These are phyloP conservation scores for Rostratula benghalensis DNA, from an alignment of 2,113 vertebrate genomes.

Conservation along the genomic window DNA sequence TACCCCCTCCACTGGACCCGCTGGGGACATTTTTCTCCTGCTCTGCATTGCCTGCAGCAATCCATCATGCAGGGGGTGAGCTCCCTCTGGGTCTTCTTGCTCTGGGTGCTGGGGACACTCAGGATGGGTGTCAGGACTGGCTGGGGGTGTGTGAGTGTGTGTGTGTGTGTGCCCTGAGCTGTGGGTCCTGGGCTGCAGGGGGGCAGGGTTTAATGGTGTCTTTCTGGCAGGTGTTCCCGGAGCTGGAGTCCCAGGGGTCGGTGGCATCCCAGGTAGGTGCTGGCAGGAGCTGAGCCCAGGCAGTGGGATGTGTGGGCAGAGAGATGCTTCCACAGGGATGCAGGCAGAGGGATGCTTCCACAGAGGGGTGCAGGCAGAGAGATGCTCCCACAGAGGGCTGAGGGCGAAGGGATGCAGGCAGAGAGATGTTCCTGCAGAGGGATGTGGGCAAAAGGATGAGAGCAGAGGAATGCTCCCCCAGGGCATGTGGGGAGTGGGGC, in stretches of 20 bases:
- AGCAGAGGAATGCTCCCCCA: too few species aligned
- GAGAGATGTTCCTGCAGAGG: too few species aligned
- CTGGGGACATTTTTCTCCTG: neutral
- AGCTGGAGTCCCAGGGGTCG: constrained; percentile 36
- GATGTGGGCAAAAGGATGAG: neutral
- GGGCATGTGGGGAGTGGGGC: fast-evolving
- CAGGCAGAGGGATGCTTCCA: neutral
- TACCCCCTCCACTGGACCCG: fast-evolving
- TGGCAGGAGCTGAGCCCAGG: neutral
- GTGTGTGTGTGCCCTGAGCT: too few species aligned
- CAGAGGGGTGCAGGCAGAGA: too few species aligned
- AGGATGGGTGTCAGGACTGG: neutral
- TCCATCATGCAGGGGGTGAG: neutral
- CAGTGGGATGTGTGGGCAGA: neutral
- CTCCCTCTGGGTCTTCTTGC: neutral
- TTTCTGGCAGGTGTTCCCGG: constrained; percentile 37
- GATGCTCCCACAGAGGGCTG: neutral
- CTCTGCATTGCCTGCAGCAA: neutral
- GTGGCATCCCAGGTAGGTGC: constrained; percentile 28
- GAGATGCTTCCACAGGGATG: neutral
- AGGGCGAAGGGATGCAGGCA: neutral
- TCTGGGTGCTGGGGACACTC: neutral
- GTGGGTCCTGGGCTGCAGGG: fast-evolving
- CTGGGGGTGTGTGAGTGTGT: too few species aligned
- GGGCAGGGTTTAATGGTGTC: neutral